These are phyloP conservation scores for Pseudococcus jackbeardsleyi DNA, from an alignment of 2,888 invertebrate genomes.

Conservation along the genomic window DNA sequence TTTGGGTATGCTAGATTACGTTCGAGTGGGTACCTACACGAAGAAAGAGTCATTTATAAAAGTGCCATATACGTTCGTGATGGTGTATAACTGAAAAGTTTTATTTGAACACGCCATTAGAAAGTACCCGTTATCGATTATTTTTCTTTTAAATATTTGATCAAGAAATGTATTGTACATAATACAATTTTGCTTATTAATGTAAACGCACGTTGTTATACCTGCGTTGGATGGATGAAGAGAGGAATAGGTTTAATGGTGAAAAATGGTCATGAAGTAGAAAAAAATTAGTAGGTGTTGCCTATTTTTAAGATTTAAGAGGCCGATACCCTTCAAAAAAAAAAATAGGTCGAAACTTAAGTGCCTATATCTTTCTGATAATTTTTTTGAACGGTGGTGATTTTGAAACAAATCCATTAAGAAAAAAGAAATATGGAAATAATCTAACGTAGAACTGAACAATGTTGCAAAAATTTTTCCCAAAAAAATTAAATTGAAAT, in stretches of 20 bases:
- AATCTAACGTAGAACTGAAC: no score
- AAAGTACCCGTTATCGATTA: slow-evolving; percentile 50
- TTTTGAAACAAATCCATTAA: no score
- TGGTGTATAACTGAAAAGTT: background rate
- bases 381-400: no score
- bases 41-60: slow-evolving; percentile 32
- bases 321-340: no score
- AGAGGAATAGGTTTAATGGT: no score
- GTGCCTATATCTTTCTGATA: no score
- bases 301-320: no score
- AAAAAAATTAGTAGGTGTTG: background rate
- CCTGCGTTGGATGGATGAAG: no score
- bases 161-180: background rate
- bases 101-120: slow-evolving; percentile 26
- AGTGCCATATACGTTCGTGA: slow-evolving; percentile 32
- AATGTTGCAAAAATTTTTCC: no score
- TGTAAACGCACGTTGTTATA: background rate
- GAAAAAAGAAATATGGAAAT: no score
- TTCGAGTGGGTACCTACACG: slow-evolving; percentile 24
- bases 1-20: slow-evolving; percentile 4
- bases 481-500: no score
- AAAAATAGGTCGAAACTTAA: no score
- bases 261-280: background rate
- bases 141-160: slow-evolving; percentile 49
- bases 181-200: background rate